phyloP scores from a whole-genome alignment of 2,797 vertebrate species.

The Nannoperca australis region DNA sequence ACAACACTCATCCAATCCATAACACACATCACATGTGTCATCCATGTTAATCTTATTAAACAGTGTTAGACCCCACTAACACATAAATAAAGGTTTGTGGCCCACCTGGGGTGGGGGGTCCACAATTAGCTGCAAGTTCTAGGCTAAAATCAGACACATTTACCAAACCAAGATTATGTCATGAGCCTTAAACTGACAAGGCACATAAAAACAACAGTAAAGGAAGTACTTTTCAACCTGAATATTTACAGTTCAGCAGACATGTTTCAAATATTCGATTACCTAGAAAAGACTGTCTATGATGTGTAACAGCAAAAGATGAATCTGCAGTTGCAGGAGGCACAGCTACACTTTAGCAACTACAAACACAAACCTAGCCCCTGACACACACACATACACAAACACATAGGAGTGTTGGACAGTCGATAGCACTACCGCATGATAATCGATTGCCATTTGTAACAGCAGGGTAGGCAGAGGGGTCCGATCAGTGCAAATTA shows the following conservation, averaged over 20 bases:
- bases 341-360: constrained; percentile 42
- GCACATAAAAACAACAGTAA: neutral
- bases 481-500: constrained; percentile 96
- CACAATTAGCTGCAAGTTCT: neutral
- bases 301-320: constrained; percentile 39
- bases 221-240: neutral
- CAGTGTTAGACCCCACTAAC: too few species aligned
- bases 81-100: too few species aligned
- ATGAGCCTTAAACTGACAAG: neutral
- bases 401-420: constrained; percentile 70
- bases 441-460: constrained; percentile 97
- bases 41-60: neutral
- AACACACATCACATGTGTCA: neutral
- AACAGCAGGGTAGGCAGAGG: constrained; percentile 91
- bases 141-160: neutral
- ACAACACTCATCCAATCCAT: neutral
- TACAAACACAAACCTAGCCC: constrained; percentile 42
- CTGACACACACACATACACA: constrained; percentile 40
- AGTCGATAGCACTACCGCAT: constrained; percentile 94
- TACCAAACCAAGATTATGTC: neutral
- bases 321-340: constrained; percentile 41
- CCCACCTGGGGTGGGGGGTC: too few species aligned
- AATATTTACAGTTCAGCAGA: constrained; percentile 31
- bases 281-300: constrained; percentile 5
- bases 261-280: constrained; percentile 32